These are phyloP conservation scores for Nephrotoma flavescens DNA, from an alignment of 2,888 invertebrate genomes.

Conservation along the genomic window DNA sequence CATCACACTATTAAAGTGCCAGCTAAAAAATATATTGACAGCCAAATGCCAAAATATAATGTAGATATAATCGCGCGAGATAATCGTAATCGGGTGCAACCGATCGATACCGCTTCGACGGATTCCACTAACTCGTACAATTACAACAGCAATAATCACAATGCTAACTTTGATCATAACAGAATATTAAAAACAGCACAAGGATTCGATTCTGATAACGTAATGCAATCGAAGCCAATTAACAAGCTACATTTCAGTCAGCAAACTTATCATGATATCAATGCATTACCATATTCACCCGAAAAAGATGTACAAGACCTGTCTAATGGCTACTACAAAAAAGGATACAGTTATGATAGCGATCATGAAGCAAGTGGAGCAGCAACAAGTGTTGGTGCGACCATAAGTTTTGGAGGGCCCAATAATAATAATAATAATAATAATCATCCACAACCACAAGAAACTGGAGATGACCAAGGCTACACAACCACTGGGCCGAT, in stretches of 20 bases:
- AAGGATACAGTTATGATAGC: neutral
- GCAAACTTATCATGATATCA: slow-evolving; percentile 31
- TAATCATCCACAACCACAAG: neutral
- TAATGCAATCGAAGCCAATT: slow-evolving; percentile 13
- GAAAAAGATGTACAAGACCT: slow-evolving; percentile 16
- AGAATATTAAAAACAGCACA: slow-evolving; percentile 27
- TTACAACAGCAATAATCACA: neutral
- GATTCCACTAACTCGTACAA: slow-evolving; percentile 21
- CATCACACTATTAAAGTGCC: neutral
- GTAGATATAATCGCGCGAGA: neutral
- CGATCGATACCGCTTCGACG: slow-evolving; percentile 10
- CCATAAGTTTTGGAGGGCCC: slow-evolving; percentile 7
- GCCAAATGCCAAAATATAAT: neutral
- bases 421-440: neutral
- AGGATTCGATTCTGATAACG: slow-evolving; percentile 27
- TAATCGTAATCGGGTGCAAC: slow-evolving; percentile 15
- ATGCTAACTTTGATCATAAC: slow-evolving; percentile 25
- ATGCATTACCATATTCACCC: slow-evolving; percentile 26
- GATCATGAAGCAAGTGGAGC: neutral
- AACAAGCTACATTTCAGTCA: slow-evolving; percentile 27
- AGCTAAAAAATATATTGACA: neutral
- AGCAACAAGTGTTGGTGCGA: slow-evolving; percentile 6
- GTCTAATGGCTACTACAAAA: neutral
- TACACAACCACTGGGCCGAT: slow-evolving; percentile 7
- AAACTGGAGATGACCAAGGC: neutral